These are phyloP conservation scores for Erpornis zantholeuca DNA, from an alignment of 2,113 vertebrate species.

Conservation along the genomic window DNA sequence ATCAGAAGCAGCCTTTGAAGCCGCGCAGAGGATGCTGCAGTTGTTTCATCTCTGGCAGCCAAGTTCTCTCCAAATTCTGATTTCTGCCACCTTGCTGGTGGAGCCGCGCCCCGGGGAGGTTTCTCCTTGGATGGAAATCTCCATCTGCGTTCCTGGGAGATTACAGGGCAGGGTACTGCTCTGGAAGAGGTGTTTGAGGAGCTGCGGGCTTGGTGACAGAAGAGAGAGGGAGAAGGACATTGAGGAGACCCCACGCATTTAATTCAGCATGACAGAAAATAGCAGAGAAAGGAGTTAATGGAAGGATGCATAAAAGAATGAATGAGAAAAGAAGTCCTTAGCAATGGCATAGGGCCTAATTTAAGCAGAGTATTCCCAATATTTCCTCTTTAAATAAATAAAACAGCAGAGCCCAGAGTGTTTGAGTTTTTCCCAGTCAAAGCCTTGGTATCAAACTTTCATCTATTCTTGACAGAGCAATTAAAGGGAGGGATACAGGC, in stretches of 20 bases:
- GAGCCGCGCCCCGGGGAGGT: background rate
- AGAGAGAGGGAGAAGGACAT: background rate
- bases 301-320: background rate
- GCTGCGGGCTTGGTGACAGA: background rate
- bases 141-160: background rate
- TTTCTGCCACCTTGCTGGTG: background rate
- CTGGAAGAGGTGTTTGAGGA: background rate
- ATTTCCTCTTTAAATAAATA: constrained; percentile 1
- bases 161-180: background rate
- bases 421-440: constrained; percentile 26
- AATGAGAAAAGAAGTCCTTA: background rate
- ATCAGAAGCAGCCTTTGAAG: constrained; percentile 12
- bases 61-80: background rate
- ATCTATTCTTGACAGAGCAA: constrained; percentile 53
- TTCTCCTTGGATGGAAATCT: background rate
- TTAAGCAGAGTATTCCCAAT: background rate
- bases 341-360: background rate
- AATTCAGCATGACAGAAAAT: background rate
- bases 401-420: background rate
- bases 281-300: background rate
- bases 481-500: constrained; percentile 49
- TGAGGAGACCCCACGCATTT: background rate
- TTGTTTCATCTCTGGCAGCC: background rate
- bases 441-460: constrained; percentile 40
- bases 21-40: background rate